These are phyloP conservation scores for Cnemophilus loriae DNA, from an alignment of 2,113 vertebrate species.

Conservation along the genomic window DNA sequence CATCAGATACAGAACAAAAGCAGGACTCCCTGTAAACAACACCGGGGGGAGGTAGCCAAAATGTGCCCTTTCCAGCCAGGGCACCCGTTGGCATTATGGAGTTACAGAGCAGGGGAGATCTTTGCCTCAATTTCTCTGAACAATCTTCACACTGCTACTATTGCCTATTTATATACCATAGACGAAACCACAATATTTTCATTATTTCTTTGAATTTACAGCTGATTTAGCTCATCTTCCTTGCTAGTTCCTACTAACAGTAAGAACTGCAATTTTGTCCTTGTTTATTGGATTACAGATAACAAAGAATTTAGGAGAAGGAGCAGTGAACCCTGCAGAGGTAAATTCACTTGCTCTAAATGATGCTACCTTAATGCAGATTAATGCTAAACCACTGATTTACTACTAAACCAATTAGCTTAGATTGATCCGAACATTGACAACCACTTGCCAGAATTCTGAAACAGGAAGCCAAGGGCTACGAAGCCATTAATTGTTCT, in stretches of 20 bases:
- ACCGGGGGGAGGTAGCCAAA: background rate
- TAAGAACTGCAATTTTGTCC: background rate
- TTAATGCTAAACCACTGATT: constrained; percentile 37
- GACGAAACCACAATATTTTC: background rate
- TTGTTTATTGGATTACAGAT: background rate
- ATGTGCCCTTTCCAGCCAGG: background rate
- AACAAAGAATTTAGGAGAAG: background rate
- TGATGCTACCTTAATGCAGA: background rate
- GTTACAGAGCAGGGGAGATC: background rate
- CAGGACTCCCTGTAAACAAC: background rate
- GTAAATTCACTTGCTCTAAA: background rate
- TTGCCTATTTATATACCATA: background rate
- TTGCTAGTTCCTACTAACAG: background rate
- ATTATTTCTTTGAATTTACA: background rate
- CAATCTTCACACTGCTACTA: background rate
- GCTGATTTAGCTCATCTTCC: background rate
- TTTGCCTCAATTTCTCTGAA: background rate
- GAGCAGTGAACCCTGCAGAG: background rate
- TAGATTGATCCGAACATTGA: background rate
- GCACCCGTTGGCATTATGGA: fast-evolving
- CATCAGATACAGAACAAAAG: constrained; percentile 34
- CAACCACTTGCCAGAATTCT: background rate
- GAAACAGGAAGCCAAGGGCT: background rate
- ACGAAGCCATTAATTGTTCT: background rate
- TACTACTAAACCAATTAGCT: constrained; percentile 30